Conservation (phyloP, 2,113 vertebrate genomes). For the Ageneiosus marmoratus region DNA sequence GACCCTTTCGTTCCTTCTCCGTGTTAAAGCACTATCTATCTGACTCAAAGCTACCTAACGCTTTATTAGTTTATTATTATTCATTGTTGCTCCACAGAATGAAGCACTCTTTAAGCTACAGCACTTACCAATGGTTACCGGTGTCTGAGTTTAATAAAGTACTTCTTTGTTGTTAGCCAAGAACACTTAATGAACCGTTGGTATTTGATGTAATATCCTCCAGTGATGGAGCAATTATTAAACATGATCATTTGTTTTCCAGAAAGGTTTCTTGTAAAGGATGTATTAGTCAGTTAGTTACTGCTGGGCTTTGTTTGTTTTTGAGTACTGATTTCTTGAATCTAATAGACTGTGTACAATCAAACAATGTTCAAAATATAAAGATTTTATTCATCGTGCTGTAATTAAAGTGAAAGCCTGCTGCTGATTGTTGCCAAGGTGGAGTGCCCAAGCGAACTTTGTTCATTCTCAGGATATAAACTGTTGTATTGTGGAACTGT, state of each 20-base stretch:
- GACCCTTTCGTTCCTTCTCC: background rate
- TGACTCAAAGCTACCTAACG: background rate
- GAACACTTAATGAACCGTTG: background rate
- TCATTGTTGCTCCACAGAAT: background rate
- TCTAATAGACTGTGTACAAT: background rate
- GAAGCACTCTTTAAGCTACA: background rate
- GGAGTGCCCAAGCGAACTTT: slow-evolving; percentile 33
- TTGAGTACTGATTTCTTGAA: background rate
- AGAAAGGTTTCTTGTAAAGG: background rate
- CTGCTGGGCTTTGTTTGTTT: background rate
- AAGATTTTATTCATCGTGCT: background rate
- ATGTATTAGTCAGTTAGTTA: background rate
- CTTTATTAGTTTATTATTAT: background rate
- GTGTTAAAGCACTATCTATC: slow-evolving; percentile 3
- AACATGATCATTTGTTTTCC: no score
- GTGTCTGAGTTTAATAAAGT: background rate
- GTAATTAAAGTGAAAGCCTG: slow-evolving; percentile 3
- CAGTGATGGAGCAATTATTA: background rate
- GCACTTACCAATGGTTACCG: background rate
- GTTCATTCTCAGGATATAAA: slow-evolving; percentile 71
- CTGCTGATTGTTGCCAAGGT: slow-evolving; percentile 9
- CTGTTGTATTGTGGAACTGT: slow-evolving; percentile 54
- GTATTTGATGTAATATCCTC: background rate
- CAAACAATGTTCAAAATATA: background rate
- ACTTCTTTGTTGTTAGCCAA: background rate